Conservation (phyloP, 2,888 invertebrate genomes). For the Plagodis pulveraria region DNA sequence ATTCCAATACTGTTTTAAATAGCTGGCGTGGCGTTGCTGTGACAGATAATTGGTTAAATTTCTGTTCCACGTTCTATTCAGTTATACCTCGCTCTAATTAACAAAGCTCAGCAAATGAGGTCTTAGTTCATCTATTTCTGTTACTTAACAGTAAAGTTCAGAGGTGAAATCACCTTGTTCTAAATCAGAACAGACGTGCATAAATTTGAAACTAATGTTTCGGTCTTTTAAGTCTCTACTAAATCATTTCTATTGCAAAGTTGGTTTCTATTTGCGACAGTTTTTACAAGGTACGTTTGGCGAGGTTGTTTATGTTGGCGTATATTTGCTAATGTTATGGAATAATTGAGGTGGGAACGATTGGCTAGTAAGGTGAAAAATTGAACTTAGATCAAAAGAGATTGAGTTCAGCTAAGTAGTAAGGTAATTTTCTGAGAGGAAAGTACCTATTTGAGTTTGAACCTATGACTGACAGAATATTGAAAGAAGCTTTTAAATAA, state of each 20-base stretch:
- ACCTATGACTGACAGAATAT: too few relatives aligned
- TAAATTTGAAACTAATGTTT: background rate
- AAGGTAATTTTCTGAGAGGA: background rate
- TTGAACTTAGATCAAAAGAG: background rate
- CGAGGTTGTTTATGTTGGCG: slow-evolving; percentile 9
- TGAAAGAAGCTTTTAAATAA: too few relatives aligned
- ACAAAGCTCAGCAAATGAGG: background rate
- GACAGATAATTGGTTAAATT: slow-evolving; percentile 1
- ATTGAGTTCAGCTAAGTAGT: background rate
- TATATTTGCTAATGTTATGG: slow-evolving; percentile 10
- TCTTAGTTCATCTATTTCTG: slow-evolving; percentile 6
- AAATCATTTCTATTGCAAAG: too few relatives aligned
- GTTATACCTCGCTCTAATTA: slow-evolving; percentile 8
- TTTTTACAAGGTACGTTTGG: background rate
- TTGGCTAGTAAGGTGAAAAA: background rate
- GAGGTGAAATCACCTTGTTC: background rate
- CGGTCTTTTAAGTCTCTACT: too few relatives aligned
- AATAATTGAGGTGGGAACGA: slow-evolving; percentile 13
- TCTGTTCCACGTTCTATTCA: background rate
- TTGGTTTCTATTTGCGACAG: slow-evolving; percentile 8
- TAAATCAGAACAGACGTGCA: background rate
- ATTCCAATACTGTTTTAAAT: too few relatives aligned
- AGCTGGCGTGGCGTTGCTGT: too few relatives aligned
- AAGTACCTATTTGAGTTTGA: too few relatives aligned
- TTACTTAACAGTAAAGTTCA: background rate